Percentiles rank a stretch among this genome's conserved stretches.
phyloP scores from a whole-genome alignment of 2,888 invertebrate species.

The Pheosia gnoma region DNA sequence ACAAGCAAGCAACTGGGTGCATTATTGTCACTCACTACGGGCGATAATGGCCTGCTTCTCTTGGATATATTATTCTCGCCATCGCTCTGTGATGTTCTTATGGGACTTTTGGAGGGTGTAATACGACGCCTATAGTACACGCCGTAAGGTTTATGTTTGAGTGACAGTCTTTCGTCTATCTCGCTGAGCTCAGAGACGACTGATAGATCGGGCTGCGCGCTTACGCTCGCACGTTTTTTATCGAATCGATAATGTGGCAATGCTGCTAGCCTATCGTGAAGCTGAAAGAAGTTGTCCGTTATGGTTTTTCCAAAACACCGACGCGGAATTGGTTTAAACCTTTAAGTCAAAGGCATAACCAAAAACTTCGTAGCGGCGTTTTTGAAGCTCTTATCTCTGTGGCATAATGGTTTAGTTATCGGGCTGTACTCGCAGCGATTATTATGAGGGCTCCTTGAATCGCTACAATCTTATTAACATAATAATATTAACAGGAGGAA shows the following conservation, averaged over 20 bases:
- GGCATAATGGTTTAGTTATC: no score
- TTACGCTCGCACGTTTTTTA: slow-evolving; percentile 53
- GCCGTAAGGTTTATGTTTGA: slow-evolving; percentile 43
- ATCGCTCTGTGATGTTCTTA: slow-evolving; percentile 45
- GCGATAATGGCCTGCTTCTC: slow-evolving; percentile 32
- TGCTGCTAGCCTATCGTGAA: slow-evolving; percentile 60
- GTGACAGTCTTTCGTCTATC: slow-evolving; percentile 43
- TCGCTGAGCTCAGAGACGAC: slow-evolving; percentile 63
- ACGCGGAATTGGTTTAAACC: no score
- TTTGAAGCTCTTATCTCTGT: no score
- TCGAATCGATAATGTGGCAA: slow-evolving; percentile 53
- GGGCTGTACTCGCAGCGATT: no score
- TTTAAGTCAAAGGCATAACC: no score
- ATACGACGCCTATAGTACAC: slow-evolving; percentile 37
- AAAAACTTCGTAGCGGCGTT: no score
- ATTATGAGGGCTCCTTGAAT: no score
- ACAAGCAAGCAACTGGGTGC: slow-evolving; percentile 51
- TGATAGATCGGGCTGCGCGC: slow-evolving; percentile 56
- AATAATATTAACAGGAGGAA: no score
- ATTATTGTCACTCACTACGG: slow-evolving; percentile 42
- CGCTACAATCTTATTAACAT: no score
- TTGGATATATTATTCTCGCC: slow-evolving; percentile 33
- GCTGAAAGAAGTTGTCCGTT: slow-evolving; percentile 49
- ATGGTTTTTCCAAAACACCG: no score
- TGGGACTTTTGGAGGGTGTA: slow-evolving; percentile 12